phyloP scores from a whole-genome alignment of 2,113 vertebrate genomes.

The Oncorhynchus kisutch region DNA sequence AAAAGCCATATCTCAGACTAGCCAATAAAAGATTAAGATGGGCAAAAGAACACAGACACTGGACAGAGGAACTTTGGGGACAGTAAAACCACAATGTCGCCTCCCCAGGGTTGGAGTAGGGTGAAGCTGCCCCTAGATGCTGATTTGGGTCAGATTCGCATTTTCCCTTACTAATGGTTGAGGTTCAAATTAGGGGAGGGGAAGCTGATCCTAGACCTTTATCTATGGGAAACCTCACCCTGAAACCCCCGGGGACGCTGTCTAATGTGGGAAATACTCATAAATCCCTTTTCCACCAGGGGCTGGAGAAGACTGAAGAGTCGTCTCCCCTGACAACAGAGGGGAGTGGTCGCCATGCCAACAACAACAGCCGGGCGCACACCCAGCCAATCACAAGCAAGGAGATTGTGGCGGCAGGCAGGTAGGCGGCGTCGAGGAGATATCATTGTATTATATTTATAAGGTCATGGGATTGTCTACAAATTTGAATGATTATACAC shows the following conservation, averaged over 20 bases:
- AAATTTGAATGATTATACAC: too few species aligned
- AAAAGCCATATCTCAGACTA: too few species aligned
- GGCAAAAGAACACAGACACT: too few species aligned
- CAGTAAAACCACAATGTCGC: not conserved
- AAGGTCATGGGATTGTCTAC: too few species aligned
- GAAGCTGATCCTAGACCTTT: too few species aligned
- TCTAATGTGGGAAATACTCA: constrained; percentile 50
- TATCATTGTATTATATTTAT: not conserved
- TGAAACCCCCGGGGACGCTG: constrained; percentile 4
- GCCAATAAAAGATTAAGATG: too few species aligned
- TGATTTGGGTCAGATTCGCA: too few species aligned
- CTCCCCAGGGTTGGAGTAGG: too few species aligned
- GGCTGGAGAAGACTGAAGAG: constrained; percentile 44
- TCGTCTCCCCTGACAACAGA: constrained; percentile 13
- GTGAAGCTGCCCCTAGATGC: too few species aligned
- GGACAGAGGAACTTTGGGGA: not conserved
- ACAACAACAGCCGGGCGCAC: constrained; percentile 11
- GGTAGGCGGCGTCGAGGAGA: constrained; percentile 50
- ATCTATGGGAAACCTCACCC: too few species aligned
- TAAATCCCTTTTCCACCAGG: constrained; percentile 44
- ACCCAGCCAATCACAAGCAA: constrained; percentile 39
- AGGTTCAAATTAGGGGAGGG: too few species aligned
- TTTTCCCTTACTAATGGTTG: too few species aligned
- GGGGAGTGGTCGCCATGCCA: constrained; percentile 1
- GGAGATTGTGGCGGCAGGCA: constrained; percentile 42